Percentiles rank a stretch among this genome's conserved stretches.
Evolutionary conservation across 2,888 invertebrate species (phyloP).

Genomic region (Noctua pronuba): DNA sequence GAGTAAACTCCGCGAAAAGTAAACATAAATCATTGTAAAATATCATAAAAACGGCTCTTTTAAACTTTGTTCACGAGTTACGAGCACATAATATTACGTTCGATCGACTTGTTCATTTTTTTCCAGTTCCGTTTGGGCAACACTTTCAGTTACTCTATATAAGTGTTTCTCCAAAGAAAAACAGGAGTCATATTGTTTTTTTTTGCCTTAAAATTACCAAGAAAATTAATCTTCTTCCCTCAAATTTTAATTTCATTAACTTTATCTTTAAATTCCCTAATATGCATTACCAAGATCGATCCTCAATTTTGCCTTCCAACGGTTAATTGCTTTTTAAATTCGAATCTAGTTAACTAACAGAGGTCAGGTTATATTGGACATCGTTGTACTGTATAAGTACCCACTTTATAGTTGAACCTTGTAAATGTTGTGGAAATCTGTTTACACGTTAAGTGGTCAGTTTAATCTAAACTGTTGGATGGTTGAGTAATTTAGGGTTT

Average conservation of each 20-base stretch:
- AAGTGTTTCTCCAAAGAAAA: slow-evolving; percentile 26
- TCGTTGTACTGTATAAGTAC: not conserved
- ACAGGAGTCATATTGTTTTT: slow-evolving; percentile 18
- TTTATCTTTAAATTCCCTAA: slow-evolving; percentile 25
- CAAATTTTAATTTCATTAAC: slow-evolving; percentile 6
- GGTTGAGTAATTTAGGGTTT: slow-evolving; percentile 46
- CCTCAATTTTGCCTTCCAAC: slow-evolving; percentile 20
- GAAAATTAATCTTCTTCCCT: slow-evolving; percentile 28
- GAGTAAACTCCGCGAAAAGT: slow-evolving; percentile 19
- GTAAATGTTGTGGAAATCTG: slow-evolving; percentile 35
- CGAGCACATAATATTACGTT: slow-evolving; percentile 33
- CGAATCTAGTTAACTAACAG: not conserved
- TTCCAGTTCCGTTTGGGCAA: slow-evolving; percentile 7
- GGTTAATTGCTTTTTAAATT: slow-evolving; percentile 41
- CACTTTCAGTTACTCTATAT: slow-evolving; percentile 14
- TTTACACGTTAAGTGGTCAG: slow-evolving; percentile 45
- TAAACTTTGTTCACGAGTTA: slow-evolving; percentile 25
- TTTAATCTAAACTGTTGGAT: slow-evolving; percentile 58
- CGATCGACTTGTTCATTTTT: slow-evolving; percentile 23
- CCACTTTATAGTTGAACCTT: slow-evolving; percentile 24
- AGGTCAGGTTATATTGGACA: slow-evolving; percentile 4
- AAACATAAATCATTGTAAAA: slow-evolving; percentile 39
- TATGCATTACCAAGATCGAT: slow-evolving; percentile 31
- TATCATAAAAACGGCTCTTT: slow-evolving; percentile 37
- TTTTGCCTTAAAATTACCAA: slow-evolving; percentile 14